Base-by-base conservation (phyloP, 2,888 invertebrate genomes). In the Nephrocerus scutellatus region DNA sequence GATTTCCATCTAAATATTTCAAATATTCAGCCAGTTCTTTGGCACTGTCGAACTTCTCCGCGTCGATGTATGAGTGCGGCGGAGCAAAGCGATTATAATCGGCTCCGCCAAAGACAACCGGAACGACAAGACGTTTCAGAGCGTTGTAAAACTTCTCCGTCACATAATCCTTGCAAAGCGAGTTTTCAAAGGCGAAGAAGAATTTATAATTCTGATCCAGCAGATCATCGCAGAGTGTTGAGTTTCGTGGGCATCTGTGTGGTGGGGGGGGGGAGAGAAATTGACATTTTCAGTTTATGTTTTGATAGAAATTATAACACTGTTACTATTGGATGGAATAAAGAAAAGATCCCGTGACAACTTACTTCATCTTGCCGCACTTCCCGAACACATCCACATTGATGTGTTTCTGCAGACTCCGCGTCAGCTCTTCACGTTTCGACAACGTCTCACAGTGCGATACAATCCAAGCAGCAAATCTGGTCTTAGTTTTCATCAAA, bases 181-280 rank as follows among this genome's bases (percentile, higher is more conserved):
- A 77, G 55, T 82, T 82, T 56, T 82, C 82, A 52, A 81, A 81
- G 7, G 73, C 64, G 39, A 82, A 63, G 53, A 82, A 81, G 56
- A 82, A 82, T 56, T 75, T 78, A 56, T 82, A 82, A 41, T 76
- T 70, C n/a, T 63, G 59, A 47, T 71, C 70, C 21, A 71, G 43
- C 59, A 62, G 63, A n/a, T 49, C 49, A 18, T 58, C 52, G 41
- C 74, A 74, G 19, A 53, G 63, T 15, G 48, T 29, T 32, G 62
- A 57, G 2, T 46, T 46, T 13, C 46, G 51, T 1, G 46, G 44
- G 28, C 67, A 67, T 12, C 67, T 66, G 46, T 7, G 6, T n/a
- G 2, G 19, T 35, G 12, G 12, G 8, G 26, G 6, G 9, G 23
- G 5, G 14, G 13, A n/a, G 10, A 3, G 2, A 20, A 9, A 33